Evolutionary conservation across 2,113 vertebrate species (phyloP), one percentile per base, ranked within the genome.

Genomic region (Takifugu flavidus): DNA sequence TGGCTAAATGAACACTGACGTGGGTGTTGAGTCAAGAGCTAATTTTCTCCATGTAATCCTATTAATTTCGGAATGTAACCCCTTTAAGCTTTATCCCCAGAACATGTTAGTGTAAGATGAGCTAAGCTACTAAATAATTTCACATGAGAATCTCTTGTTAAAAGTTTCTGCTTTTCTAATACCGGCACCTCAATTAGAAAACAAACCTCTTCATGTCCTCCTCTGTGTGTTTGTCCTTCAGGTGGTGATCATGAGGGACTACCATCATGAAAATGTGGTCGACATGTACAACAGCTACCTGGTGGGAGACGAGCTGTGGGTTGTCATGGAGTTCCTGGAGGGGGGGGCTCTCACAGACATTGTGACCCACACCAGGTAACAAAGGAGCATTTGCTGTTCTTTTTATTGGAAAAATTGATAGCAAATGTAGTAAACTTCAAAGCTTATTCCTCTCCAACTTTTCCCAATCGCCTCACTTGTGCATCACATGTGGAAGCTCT

Each of bases 251-350:
- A 99, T 99, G 97, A 89, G 97, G 49, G 97, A 99, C 88, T 99
- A 99, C 82, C 96, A 99, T 82, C 97, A 99, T 7, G 97, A 99
- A 62, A 99, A 99, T 0, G 97, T 99, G 67, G 97, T 99, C 0
- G 97, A 99, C 90, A 99, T 99, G 97, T 99, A 99, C 89, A 98
- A 95, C 87, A 99, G 97, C 82, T 99, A 99, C 78, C 91, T 99
- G 70, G 97, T 99, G 3, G 91, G 92, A 0, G 96, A 99, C 5
- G 97, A 99, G 81, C 90, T 99, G 44, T 99, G 97, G 97, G 97
- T 99, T 0, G 97, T 98, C 70, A 99, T 99, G 97, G 97, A 99
- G 86, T 99, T 99, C 67, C 91, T 99, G 59, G 97, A 99, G 90
- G 97, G 97, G 1, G 97, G 97, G 13, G 97, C 97, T 0, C 89